phyloP scores from a whole-genome alignment of 2,113 vertebrate genomes.

The Cinclus cinclus region DNA sequence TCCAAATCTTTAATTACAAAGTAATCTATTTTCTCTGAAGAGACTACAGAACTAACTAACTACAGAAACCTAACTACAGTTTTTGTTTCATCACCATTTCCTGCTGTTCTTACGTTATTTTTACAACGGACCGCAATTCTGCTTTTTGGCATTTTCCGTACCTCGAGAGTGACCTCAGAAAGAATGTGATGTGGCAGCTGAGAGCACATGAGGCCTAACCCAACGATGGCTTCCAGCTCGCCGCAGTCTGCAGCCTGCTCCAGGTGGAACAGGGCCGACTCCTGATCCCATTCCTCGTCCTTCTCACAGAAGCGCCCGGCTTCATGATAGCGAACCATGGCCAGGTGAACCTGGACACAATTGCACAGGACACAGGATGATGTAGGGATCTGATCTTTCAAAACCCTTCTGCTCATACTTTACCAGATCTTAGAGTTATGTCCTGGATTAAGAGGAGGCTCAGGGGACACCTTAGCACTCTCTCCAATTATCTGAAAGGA shows the following conservation, averaged over 20 bases:
- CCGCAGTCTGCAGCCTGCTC: slow-evolving; percentile 90
- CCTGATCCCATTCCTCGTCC: slow-evolving; percentile 86
- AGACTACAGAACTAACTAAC: not conserved
- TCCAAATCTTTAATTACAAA: not conserved
- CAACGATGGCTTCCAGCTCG: slow-evolving; percentile 93
- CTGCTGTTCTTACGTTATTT: not conserved
- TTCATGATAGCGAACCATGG: slow-evolving; percentile 94
- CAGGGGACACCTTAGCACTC: not conserved
- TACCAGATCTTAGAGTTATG: not conserved
- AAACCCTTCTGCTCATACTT: not conserved
- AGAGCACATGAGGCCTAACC: slow-evolving; percentile 85
- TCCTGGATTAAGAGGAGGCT: not conserved
- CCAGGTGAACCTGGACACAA: slow-evolving; percentile 88
- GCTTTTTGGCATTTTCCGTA: slow-evolving; percentile 37
- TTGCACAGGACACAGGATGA: not conserved
- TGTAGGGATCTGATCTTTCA: not conserved
- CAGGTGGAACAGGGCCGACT: slow-evolving; percentile 90
- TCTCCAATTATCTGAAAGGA: not conserved
- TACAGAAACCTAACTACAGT: rapidly evolving
- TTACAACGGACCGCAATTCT: not conserved
- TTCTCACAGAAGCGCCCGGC: slow-evolving; percentile 91
- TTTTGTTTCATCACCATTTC: not conserved
- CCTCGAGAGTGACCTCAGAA: slow-evolving; percentile 84
- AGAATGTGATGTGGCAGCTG: slow-evolving; percentile 95
- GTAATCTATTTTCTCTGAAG: not conserved